A percentile compares a stretch with the other conserved stretches of the same genome.
Conservation (phyloP, 2,797 vertebrate genomes). For the Myotis vivesi region DNA sequence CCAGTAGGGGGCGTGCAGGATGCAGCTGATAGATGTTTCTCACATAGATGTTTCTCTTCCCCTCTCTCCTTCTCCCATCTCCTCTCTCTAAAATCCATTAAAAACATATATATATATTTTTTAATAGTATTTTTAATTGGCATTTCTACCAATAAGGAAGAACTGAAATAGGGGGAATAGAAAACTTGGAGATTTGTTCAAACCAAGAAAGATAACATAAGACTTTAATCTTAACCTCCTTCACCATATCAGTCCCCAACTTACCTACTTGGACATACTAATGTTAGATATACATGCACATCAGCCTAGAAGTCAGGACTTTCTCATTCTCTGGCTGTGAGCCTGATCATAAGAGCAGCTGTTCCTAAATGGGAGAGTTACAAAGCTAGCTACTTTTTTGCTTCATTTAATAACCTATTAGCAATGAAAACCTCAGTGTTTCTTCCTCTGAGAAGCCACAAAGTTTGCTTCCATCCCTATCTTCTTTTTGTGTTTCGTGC, state of each 20-base stretch:
- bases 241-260: not conserved
- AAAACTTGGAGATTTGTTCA: not conserved
- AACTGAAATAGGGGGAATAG: not conserved
- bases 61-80: not conserved
- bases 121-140: not conserved
- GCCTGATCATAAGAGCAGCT: constrained; percentile 7
- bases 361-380: not conserved
- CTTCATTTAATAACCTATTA: constrained; percentile 12
- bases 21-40: not conserved
- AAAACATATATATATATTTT: not conserved
- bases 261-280: not conserved
- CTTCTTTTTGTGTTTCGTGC: constrained; percentile 28
- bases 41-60: not conserved
- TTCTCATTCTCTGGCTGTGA: not conserved
- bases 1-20: not conserved
- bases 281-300: not conserved
- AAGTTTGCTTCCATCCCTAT: not conserved
- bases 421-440: constrained; percentile 17
- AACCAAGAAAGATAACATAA: not conserved
- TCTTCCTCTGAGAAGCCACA: not conserved
- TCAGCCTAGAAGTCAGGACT: not conserved
- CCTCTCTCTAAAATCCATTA: not conserved
- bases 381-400: not conserved
- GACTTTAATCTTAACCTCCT: not conserved
- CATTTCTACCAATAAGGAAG: not conserved